phyloP scores from a whole-genome alignment of 2,113 vertebrate species.

The Orthonyx spaldingii region DNA sequence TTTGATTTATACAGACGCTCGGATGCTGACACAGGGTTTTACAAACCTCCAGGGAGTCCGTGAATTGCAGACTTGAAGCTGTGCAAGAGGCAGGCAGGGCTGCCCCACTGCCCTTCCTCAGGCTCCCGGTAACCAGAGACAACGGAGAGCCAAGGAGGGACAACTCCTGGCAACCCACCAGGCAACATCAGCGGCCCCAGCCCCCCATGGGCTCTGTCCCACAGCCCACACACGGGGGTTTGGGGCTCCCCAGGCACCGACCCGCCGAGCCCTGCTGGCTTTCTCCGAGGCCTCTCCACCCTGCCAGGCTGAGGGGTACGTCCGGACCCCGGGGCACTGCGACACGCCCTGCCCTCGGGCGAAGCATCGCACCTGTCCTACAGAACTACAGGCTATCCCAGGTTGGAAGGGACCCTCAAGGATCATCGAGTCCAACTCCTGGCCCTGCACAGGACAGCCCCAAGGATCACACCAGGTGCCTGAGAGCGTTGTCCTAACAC shows the following conservation, averaged over 20 bases:
- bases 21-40: not conserved
- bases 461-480: not conserved
- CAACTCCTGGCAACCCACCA: not conserved
- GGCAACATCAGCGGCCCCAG: not conserved
- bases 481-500: not conserved
- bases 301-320: not conserved
- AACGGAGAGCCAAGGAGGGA: not conserved
- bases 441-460: not conserved
- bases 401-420: fast-evolving
- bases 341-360: too few species aligned
- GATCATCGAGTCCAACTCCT: not conserved
- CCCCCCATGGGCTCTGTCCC: not conserved
- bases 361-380: not conserved
- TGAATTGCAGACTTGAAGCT: not conserved
- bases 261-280: not conserved
- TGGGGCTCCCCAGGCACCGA: too few species aligned
- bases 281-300: too few species aligned
- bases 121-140: not conserved
- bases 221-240: fast-evolving
- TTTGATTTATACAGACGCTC: not conserved
- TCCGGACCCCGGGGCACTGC: not conserved
- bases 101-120: not conserved
- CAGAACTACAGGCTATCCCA: not conserved
- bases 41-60: not conserved
- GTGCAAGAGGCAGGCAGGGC: not conserved